Evolutionary conservation across 2,797 vertebrate species (phyloP), one percentile per base, ranked within the genome.

Genomic region (Cetoscarus ocellatus): DNA sequence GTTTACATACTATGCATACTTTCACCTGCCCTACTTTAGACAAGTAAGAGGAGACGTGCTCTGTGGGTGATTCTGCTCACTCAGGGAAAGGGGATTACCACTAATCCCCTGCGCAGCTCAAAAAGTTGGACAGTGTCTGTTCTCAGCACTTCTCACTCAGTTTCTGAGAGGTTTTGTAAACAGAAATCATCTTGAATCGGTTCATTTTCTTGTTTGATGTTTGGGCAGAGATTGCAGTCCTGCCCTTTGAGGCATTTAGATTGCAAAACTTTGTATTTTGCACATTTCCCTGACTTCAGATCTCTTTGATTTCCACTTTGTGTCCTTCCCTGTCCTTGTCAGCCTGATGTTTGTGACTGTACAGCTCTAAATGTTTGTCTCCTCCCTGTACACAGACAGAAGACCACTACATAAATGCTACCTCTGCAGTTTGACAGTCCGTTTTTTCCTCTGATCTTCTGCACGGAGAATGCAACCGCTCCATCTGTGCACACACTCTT

Each of bases 1-100:
- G 5, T 69, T 39, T 54, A 42, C 18, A 42, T 27, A 47, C 48
- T 54, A n/a, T 63, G 10, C 15, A 69, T 75, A 70, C 73, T 79
- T 82, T 82, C 66, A 79, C 80, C 81, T 86, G 81, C 78, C 78
- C 74, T 80, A 71, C 75, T 85, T 84, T 80, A 73, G 49, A 34
- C 44, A 14, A 9, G 62, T n/a, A 12, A 69, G 50, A 42, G 35
- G 52, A 85, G 75, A 77, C 65, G 40, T 53, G 57, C 47, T 79
- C 70, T 80, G 57, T 49, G 48, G 62, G 57, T 49, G 59, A 83
- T 77, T 84, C 59, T 78, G 87, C 75, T 71, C 62, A 76, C 76
- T 88, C 73, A 64, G 83, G 79, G 43, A 5, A 86, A 60, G 49
- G 70, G 65, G 71, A 84, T 86, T 88, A 85, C 53, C 67, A 13